A percentile compares a stretch with the other conserved stretches of the same genome.
Evolutionary conservation across 1,140 invertebrate genomes (phyloP).

Genomic region (Sarcophaga peregrina): DNA sequence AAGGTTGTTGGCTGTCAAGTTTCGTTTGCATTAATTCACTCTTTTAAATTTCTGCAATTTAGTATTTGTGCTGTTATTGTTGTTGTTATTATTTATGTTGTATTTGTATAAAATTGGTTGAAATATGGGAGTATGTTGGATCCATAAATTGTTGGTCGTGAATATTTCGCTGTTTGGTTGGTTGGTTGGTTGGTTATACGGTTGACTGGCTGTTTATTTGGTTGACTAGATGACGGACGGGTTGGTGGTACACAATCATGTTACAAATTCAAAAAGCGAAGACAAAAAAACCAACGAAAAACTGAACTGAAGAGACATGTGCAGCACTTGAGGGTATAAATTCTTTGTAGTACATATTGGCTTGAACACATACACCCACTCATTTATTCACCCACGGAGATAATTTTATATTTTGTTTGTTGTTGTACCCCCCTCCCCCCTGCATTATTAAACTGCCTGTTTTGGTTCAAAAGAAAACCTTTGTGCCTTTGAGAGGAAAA

Average conservation of each 20-base stretch:
- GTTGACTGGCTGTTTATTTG: conserved; percentile 48
- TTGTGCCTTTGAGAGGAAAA: neutral
- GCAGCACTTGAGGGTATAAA: conserved; percentile 63
- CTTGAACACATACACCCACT: too few species aligned
- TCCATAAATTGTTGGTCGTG: neutral
- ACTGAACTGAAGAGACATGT: conserved; percentile 62
- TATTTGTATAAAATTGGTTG: too few species aligned
- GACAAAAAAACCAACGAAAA: conserved; percentile 27
- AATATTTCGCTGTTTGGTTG: conserved; percentile 36
- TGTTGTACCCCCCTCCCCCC: too few species aligned
- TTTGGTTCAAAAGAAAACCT: neutral
- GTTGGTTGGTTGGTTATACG: conserved; percentile 49
- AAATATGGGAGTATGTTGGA: neutral
- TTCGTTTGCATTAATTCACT: too few species aligned
- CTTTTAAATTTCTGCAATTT: too few species aligned
- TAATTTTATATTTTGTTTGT: neutral
- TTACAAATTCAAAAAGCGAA: neutral
- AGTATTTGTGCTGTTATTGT: too few species aligned
- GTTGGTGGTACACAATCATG: neutral
- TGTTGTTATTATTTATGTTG: too few species aligned
- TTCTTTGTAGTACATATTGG: neutral
- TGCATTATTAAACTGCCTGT: too few species aligned
- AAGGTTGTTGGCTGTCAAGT: too few species aligned
- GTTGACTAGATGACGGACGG: conserved; percentile 27
- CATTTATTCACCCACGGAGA: neutral